These are phyloP conservation scores for Thunnus thynnus DNA, from an alignment of 2,113 vertebrate genomes.

Conservation along the genomic window DNA sequence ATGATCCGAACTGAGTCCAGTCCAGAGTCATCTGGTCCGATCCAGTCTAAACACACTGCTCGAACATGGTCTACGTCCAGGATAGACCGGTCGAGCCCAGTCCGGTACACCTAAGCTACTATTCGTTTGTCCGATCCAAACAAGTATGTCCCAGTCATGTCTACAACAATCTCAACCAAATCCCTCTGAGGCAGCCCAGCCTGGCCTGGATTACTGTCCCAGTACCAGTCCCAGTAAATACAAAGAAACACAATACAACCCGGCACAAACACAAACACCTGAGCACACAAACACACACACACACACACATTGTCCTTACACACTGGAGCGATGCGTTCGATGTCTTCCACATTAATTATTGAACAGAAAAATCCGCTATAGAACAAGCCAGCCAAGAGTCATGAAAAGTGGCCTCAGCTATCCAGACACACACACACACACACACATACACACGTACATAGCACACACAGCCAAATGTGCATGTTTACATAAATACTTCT, in stretches of 20 bases:
- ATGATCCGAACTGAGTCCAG: slow-evolving; percentile 18
- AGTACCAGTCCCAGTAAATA: slow-evolving; percentile 24
- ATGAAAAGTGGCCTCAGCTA: slow-evolving; percentile 30
- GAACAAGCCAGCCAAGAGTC: slow-evolving; percentile 28
- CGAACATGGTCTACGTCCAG: background rate
- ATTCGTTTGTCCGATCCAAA: background rate
- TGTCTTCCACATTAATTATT: slow-evolving; percentile 62
- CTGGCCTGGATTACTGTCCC: slow-evolving; percentile 13
- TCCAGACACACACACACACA: background rate
- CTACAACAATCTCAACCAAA: slow-evolving; percentile 12
- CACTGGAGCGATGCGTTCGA: slow-evolving; percentile 27
- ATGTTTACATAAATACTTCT: background rate
- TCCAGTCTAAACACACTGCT: background rate
- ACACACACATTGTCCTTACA: slow-evolving; percentile 9
- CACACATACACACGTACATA: background rate
- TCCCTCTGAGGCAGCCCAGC: slow-evolving; percentile 6
- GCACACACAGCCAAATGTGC: background rate
- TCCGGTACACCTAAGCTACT: background rate
- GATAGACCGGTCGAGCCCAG: background rate
- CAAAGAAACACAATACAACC: slow-evolving; percentile 32
- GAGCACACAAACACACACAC: slow-evolving; percentile 29
- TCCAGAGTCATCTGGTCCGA: slow-evolving; percentile 16
- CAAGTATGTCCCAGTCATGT: slow-evolving; percentile 3
- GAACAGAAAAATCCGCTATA: slow-evolving; percentile 49
- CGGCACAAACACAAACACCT: slow-evolving; percentile 14